Base-by-base conservation (phyloP, 2,113 vertebrate species). In the Uropsilus gracilis region DNA sequence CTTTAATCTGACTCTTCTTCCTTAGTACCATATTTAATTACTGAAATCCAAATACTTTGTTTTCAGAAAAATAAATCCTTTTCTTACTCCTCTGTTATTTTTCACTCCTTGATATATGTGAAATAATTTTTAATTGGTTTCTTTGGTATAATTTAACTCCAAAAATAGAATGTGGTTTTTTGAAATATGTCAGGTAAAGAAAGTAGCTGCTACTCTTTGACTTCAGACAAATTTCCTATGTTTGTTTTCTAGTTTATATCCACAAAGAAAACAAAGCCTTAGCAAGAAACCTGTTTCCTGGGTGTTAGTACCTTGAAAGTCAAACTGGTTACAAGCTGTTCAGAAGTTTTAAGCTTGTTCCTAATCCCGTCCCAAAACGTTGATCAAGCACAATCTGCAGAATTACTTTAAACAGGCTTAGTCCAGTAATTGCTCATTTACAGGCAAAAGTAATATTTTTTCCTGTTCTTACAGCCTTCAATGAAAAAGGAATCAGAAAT, bases 111-210 rank as follows among this genome's bases (percentile, higher is more conserved):
- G 64, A 86, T 91, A 59, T 32, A 64, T 16, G 1, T 48, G 30
- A 46, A 64, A 75, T 75, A 48, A 26, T 81, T 91, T 64, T 28
- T 46, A 86, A 66, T 12, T 83, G 20, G 32, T n/a, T 48, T 61
- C 42, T 44, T 68, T 34, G 34, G 4, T 39, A 2, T 78, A 6
- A 89, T 3, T 89, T 37, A 95, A 87, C 5, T 84, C 39, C 39
- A 71, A 42, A 92, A 92, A 80, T 22, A 91, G 64, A 75, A 94
- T 69, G 28, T 17, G 46, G 6, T 28, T 72, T 90, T 90, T 39
- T 59, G 11, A 2, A 61, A 12, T 53, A 16, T 72, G 17, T 68
- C 14, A 77, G 55, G 8, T 69, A 77, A 72, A 81, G 11, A 77
- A 77, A 44, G 2, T 83, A 42, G 32, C 7, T 30, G 26, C 20